phyloP scores from a whole-genome alignment of 2,113 vertebrate species.

The Amphiprion percula region DNA sequence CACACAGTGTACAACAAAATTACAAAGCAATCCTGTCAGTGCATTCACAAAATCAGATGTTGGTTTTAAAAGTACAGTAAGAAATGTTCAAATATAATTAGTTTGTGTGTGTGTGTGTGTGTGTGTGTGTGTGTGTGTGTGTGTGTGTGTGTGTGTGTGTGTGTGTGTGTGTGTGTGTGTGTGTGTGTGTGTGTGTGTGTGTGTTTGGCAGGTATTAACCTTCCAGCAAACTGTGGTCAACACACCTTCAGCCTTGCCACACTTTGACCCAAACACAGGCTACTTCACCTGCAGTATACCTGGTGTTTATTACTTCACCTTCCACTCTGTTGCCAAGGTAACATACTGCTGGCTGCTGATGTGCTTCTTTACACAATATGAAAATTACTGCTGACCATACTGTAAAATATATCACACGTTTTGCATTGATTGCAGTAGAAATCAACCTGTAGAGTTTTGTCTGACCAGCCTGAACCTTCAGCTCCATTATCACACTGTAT shows the following conservation, averaged over 20 bases:
- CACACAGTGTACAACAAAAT: too few relatives aligned
- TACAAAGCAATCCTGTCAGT: too few relatives aligned
- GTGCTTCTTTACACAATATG: not conserved
- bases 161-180: too few relatives aligned
- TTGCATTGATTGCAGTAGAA: not conserved
- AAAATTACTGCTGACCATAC: not conserved
- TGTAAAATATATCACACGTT: not conserved
- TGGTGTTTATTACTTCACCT: constrained; percentile 73
- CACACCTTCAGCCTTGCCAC: not conserved
- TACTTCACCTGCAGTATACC: constrained; percentile 51
- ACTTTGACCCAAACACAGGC: constrained; percentile 27
- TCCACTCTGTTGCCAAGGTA: constrained; percentile 63
- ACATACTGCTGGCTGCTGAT: not conserved
- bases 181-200: not conserved
- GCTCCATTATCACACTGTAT: not conserved
- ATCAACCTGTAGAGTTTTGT: not conserved
- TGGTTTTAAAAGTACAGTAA: too few relatives aligned
- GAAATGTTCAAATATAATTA: too few relatives aligned
- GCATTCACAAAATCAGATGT: too few relatives aligned
- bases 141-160: too few relatives aligned
- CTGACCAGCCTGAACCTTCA: not conserved
- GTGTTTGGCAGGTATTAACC: constrained; percentile 32
- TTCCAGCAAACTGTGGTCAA: constrained; percentile 30
- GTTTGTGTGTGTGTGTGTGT: too few relatives aligned
- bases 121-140: too few relatives aligned